Base-by-base conservation (phyloP, 2,888 invertebrate species). In the Pocota personata region DNA sequence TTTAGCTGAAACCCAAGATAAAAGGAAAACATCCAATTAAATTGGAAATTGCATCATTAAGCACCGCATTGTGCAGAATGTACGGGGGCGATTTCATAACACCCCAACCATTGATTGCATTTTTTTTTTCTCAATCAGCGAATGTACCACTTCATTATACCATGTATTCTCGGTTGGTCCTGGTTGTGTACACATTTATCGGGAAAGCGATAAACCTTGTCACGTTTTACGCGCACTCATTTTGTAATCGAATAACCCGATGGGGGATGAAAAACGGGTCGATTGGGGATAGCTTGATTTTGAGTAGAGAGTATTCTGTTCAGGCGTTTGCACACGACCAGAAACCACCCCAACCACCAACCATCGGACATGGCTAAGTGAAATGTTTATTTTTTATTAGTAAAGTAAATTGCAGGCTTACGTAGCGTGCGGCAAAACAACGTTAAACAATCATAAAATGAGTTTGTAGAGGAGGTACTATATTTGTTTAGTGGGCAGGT, bases 161-260 rank as follows among this genome's bases (percentile, higher is more conserved):
- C 27, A 24, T 5, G 24, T 14, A 0, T 24, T 14, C 7, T 12
- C 3, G 58, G 2, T 10, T 10, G n/a, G 3, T 16, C 12, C 46
- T 10, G 27, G 14, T 48, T 3, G 14, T 24, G 12, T 37, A 72
- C 12, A 32, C 10, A 12, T 6, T n/a, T 12, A 48, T 57, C 19
- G 58, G 8, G 27, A 40, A 66, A 76, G 37, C 21, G 35, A 50
- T 77, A 60, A 67, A 50, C 66, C 43, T 37, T 58, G 67, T 77
- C 76, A 77, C 76, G 76, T 77, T 77, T 19, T 40, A 27, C 21
- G 32, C 12, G 8, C 62, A 48, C 46, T 21, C 21, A 32, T 57
- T 24, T 50, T 21, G 60, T 62, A 62, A 71, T 71, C 43, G 14
- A 73, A 73, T 50, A 37, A 60, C 48, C 21, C 72, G 35, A 35